These are phyloP conservation scores for Boloria selene DNA, from an alignment of 2,888 invertebrate genomes.

Conservation along the genomic window DNA sequence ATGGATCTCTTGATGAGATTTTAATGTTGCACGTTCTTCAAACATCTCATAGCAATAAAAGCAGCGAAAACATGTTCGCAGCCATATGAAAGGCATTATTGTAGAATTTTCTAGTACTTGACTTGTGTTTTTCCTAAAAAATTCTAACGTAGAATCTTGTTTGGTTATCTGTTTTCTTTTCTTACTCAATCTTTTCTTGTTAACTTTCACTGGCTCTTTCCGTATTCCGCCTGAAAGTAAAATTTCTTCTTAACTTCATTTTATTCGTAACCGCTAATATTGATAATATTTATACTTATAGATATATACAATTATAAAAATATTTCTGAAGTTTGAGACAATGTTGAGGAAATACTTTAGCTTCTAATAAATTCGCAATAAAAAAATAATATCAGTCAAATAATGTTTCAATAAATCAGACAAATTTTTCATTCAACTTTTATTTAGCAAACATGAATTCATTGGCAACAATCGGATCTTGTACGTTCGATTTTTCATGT, in stretches of 20 bases:
- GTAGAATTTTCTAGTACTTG: slow-evolving; percentile 51
- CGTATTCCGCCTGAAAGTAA: slow-evolving; percentile 37
- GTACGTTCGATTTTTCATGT: slow-evolving; percentile 39
- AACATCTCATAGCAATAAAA: slow-evolving; percentile 55
- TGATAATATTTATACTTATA: slow-evolving; percentile 5
- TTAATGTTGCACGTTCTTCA: slow-evolving; percentile 45
- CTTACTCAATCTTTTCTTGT: slow-evolving; percentile 15
- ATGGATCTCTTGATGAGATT: slow-evolving; percentile 44
- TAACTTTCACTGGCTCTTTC: slow-evolving; percentile 17
- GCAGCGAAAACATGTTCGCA: slow-evolving; percentile 50
- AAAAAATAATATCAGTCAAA: neutral
- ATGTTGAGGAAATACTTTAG: neutral
- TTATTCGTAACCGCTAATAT: slow-evolving; percentile 5
- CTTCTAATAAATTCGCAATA: neutral
- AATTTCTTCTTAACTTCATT: slow-evolving; percentile 35
- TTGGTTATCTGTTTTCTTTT: slow-evolving; percentile 19
- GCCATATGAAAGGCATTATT: slow-evolving; percentile 52
- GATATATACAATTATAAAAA: neutral
- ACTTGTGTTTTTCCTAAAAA: slow-evolving; percentile 49
- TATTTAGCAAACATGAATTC: slow-evolving; percentile 15
- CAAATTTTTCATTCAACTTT: neutral
- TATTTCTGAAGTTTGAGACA: neutral
- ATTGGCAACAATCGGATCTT: slow-evolving; percentile 3
- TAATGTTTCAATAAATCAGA: too few relatives aligned
- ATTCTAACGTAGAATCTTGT: slow-evolving; percentile 22